These are phyloP conservation scores for Vulpes lagopus DNA, from an alignment of 2,113 vertebrate species.

Conservation along the genomic window DNA sequence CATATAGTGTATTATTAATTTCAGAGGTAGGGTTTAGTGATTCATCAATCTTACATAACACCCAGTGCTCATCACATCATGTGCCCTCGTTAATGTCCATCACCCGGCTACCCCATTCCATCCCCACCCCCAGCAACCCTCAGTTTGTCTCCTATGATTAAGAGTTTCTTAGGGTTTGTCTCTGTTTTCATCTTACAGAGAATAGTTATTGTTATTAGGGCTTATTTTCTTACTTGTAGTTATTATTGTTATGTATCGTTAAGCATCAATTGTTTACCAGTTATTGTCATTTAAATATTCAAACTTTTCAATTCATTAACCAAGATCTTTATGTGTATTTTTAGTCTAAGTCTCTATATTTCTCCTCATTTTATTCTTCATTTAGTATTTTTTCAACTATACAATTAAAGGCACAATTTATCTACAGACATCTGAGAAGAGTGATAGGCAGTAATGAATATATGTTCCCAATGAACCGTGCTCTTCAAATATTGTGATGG, in stretches of 20 bases:
- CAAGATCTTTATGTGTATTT: neutral
- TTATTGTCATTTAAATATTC: neutral
- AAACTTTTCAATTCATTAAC: slow-evolving; percentile 17
- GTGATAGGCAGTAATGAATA: neutral
- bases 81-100: neutral
- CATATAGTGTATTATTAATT: neutral
- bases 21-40: neutral
- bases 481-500: neutral
- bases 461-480: neutral
- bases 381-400: neutral
- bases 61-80: neutral
- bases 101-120: neutral
- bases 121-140: neutral
- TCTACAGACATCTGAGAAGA: neutral
- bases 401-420: neutral
- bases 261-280: neutral
- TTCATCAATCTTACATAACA: neutral
- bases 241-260: slow-evolving; percentile 10
- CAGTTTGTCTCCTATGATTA: neutral
- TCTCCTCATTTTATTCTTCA: slow-evolving; percentile 15
- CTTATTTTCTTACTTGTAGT: slow-evolving; percentile 5
- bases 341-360: neutral
- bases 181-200: slow-evolving; percentile 36
- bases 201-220: neutral
- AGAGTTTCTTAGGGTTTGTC: neutral